Percentiles rank a stretch among this genome's conserved stretches.
Conservation (phyloP, 1,140 invertebrate genomes). For the Drosophila prosaltans region DNA sequence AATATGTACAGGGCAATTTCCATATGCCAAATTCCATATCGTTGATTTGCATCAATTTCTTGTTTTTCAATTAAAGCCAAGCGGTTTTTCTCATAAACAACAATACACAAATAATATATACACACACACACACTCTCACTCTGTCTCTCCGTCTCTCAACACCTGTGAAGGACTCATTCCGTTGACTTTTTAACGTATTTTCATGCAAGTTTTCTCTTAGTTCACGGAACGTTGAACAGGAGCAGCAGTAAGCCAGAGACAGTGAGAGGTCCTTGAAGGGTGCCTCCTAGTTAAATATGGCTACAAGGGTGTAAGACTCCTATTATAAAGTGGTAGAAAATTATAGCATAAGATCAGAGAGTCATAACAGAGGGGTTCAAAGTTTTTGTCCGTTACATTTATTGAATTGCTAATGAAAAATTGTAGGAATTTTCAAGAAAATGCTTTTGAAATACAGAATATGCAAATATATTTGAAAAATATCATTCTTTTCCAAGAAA, state of each 20-base stretch:
- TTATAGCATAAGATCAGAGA: constrained; percentile 3
- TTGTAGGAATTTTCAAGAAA: neutral
- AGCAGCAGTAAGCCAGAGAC: constrained; percentile 38
- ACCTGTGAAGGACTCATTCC: constrained; percentile 45
- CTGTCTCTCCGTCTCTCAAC: neutral
- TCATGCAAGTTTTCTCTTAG: constrained; percentile 53
- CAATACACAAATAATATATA: neutral
- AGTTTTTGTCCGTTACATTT: constrained; percentile 37
- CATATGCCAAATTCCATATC: constrained; percentile 28
- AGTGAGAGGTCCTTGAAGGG: constrained; percentile 36
- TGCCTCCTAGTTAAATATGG: constrained; percentile 25
- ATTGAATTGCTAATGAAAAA: constrained; percentile 14
- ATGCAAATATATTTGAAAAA: neutral
- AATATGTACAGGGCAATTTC: constrained; percentile 43
- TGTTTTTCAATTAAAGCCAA: constrained; percentile 51
- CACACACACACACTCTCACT: neutral
- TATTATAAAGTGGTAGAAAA: constrained; percentile 2
- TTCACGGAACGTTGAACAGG: constrained; percentile 58
- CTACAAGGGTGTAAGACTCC: constrained; percentile 26
- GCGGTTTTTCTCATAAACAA: constrained; percentile 25
- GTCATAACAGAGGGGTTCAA: neutral
- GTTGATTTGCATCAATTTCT: constrained; percentile 12
- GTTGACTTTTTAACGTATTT: constrained; percentile 68
- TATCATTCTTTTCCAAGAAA: no score
- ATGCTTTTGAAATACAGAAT: neutral